These are phyloP conservation scores for Leucophora obtusa DNA, from an alignment of 2,888 invertebrate species.

Conservation along the genomic window DNA sequence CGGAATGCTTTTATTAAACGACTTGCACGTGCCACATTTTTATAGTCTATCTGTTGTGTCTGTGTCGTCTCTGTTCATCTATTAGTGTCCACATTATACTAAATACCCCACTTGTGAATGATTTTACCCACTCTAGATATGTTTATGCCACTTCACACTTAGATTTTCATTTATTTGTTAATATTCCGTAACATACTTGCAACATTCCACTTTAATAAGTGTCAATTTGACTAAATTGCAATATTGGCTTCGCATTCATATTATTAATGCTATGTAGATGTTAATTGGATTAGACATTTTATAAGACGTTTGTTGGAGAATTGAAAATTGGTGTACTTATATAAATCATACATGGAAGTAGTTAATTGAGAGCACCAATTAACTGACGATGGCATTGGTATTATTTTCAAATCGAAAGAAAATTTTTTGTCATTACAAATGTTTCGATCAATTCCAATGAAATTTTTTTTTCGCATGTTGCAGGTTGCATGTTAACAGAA, in stretches of 20 bases:
- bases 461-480: too few species aligned
- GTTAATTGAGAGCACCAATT: too few species aligned
- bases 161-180: constrained; percentile 43
- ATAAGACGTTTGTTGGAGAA: constrained; percentile 21
- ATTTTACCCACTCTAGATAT: neutral
- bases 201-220: constrained; percentile 63
- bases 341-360: too few species aligned
- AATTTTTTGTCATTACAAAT: too few species aligned
- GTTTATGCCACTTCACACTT: neutral
- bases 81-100: constrained; percentile 3
- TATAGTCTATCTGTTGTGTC: neutral
- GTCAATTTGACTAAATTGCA: constrained; percentile 64
- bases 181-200: constrained; percentile 51
- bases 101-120: neutral
- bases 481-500: too few species aligned
- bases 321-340: neutral
- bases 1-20: constrained; percentile 47
- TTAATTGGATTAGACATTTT: constrained; percentile 61
- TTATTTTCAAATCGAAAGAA: too few species aligned
- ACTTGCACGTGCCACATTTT: constrained; percentile 60
- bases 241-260: constrained; percentile 51
- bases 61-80: neutral
- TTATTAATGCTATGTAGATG: constrained; percentile 54
- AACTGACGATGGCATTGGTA: too few species aligned
- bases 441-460: too few species aligned